Percentiles rank a stretch among this genome's conserved stretches.
Conservation (phyloP, 2,797 vertebrate species). For the Hydrolagus colliei region DNA sequence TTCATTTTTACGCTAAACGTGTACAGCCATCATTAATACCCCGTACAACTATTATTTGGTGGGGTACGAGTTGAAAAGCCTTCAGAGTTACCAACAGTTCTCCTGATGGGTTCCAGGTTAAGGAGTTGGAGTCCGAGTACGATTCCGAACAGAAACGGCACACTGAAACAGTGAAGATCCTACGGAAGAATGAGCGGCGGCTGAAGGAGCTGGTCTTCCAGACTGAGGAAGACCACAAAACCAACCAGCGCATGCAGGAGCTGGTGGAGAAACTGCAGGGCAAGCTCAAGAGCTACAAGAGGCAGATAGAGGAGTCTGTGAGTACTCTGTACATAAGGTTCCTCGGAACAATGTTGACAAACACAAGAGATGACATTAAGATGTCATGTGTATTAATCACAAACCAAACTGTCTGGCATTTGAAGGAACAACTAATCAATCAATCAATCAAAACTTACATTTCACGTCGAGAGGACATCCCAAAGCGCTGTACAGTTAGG, state of each 20-base stretch:
- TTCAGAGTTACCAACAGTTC: background rate
- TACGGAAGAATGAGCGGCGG: constrained; percentile 53
- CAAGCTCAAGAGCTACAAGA: constrained; percentile 61
- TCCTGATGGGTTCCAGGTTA: constrained; percentile 45
- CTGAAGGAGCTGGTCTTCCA: constrained; percentile 61
- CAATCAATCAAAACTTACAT: too few species aligned
- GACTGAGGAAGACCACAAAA: constrained; percentile 60
- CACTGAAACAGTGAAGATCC: constrained; percentile 50
- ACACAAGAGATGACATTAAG: background rate
- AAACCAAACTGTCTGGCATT: background rate
- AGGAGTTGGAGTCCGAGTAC: constrained; percentile 55
- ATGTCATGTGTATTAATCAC: background rate
- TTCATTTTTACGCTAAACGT: too few species aligned
- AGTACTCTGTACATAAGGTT: constrained; percentile 10
- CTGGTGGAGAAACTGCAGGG: constrained; percentile 59
- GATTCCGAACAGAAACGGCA: constrained; percentile 56
- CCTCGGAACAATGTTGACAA: too few species aligned
- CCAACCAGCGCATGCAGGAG: constrained; percentile 57
- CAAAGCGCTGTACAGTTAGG: too few species aligned
- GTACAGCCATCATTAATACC: background rate
- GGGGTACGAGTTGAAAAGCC: constrained; percentile 30
- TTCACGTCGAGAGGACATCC: too few species aligned
- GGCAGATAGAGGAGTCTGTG: constrained; percentile 54
- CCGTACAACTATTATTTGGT: background rate
- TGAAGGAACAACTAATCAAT: too few species aligned